Evolutionary conservation across 1,140 invertebrate species (phyloP), one percentile per base, ranked within the genome.

Genomic region (Bombyx mandarina): DNA sequence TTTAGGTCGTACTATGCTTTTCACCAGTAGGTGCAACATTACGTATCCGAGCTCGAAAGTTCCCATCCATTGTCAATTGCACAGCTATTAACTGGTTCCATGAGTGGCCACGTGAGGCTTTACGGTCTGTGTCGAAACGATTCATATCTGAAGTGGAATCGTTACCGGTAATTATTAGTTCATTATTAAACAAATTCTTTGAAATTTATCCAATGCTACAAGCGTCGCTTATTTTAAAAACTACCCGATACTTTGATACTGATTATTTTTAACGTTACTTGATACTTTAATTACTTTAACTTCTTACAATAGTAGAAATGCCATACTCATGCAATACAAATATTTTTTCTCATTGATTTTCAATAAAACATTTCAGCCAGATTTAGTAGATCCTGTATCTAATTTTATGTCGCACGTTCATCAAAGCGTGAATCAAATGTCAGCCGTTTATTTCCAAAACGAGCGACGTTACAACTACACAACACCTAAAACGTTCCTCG

Each of bases 61-160:
- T 98, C 88, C 97, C 97, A 6, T 96, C 97, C 3, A 88, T 99
- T n/a, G 93, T 96, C 7, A 98, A 97, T 87, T 97, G 96, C 73
- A 97, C 97, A 0, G 92, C 93, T 7, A 98, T 98, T 54, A 93
- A 98, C 83, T 99, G 97, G 97, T 98, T 98, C 82, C 96, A 98
- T 77, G 95, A 97, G 88, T 99, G 97, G 97, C 97, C 97, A 0
- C 91, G 93, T 77, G 93, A 97, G 71, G 97, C 97, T 7, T 82
- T 99, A 54, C 91, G 95, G 67, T 97, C 96, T 54, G 97, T 99
- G 1, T 97, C 96, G 42, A 89, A 90, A 57, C 90, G 93, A 60
- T 98, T 98, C 79, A 87, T 98, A 10, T 84, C 91, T 26, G 93
- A 96, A 76, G 91, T 96, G 6, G 89, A 93, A 54, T 90, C 92